These are phyloP conservation scores for Bombus difficillimus DNA, from an alignment of 1,140 invertebrate species.

Conservation along the genomic window DNA sequence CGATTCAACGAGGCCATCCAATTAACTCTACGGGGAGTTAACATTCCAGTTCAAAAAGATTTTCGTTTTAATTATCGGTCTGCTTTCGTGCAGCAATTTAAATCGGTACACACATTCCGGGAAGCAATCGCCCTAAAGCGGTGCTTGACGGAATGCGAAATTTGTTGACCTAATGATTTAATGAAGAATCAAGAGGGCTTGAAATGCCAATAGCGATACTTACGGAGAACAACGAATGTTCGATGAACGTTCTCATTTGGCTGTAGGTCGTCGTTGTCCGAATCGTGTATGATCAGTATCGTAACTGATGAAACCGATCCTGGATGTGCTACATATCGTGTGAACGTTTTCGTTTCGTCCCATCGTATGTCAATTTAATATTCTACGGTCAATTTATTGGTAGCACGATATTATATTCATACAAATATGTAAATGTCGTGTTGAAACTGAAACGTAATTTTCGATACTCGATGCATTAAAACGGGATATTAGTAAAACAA, in stretches of 20 bases:
- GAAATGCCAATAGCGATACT: background rate
- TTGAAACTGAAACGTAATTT: background rate
- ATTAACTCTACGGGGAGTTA: conserved; percentile 5
- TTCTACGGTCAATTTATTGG: background rate
- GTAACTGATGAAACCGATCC: too few relatives aligned
- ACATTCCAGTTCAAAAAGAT: conserved; percentile 2
- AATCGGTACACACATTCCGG: background rate
- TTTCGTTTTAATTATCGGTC: conserved; percentile 8
- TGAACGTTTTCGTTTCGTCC: background rate
- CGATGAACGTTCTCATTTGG: background rate
- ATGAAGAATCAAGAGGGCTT: background rate
- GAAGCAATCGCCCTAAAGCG: background rate
- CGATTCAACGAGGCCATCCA: background rate
- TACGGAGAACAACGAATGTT: too few relatives aligned
- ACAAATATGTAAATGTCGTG: background rate
- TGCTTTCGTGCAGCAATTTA: background rate
- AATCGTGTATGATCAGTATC: background rate
- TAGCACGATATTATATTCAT: background rate
- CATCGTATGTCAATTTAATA: background rate
- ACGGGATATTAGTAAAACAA: background rate
- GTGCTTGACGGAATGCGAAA: background rate
- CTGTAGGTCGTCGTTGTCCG: background rate
- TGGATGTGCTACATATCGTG: too few relatives aligned
- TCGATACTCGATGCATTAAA: background rate
- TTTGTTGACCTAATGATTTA: conserved; percentile 24